Percentiles rank a stretch among this genome's conserved stretches.
These are phyloP conservation scores for Squalus acanthias DNA, from an alignment of 2,797 vertebrate species.

Conservation along the genomic window DNA sequence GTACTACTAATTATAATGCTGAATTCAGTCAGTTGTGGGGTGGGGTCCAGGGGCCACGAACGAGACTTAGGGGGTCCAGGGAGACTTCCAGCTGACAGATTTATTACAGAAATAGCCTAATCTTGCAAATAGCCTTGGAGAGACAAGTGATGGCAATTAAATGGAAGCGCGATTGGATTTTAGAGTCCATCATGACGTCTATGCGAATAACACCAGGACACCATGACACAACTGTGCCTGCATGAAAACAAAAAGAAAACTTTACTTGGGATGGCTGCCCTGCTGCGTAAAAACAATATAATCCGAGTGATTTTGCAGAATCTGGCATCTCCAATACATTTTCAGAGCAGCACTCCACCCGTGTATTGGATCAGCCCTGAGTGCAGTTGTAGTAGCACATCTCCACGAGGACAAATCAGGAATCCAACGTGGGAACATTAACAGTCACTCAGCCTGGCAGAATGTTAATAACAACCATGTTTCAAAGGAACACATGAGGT, in stretches of 20 bases:
- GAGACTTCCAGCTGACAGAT: not conserved
- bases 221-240: not conserved
- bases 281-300: not conserved
- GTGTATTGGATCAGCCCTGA: not conserved
- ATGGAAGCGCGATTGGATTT: not conserved
- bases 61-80: too few species aligned
- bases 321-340: not conserved
- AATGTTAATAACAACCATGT: not conserved
- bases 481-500: not conserved
- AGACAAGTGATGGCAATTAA: not conserved
- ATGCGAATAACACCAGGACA: not conserved
- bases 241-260: not conserved
- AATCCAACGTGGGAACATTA: not conserved
- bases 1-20: not conserved
- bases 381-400: not conserved
- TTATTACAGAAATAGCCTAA: not conserved
- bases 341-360: not conserved
- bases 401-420: not conserved
- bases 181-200: not conserved
- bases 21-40: not conserved
- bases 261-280: not conserved
- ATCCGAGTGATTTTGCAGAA: slow-evolving; percentile 14
- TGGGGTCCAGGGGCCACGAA: not conserved
- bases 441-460: not conserved
- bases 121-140: not conserved